Conservation (phyloP, 2,888 invertebrate species). For the Platypus cylindrus region DNA sequence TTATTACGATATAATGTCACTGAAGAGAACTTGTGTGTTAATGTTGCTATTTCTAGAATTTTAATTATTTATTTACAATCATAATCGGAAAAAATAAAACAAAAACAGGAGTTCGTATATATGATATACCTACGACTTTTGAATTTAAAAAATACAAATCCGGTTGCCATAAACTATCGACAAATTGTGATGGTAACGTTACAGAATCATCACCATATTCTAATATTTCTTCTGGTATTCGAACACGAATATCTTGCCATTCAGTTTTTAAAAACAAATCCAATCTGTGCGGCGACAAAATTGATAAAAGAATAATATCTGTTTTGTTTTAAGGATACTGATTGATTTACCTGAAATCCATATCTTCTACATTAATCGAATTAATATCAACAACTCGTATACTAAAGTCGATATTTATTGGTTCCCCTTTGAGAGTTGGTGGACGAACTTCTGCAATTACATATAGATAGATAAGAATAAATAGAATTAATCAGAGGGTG, state of each 20-base stretch:
- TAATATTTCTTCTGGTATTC: conserved; percentile 64
- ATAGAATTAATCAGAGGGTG: too few species aligned
- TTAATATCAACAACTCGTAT: conserved; percentile 78
- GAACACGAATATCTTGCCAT: conserved; percentile 66
- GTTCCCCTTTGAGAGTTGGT: conserved; percentile 56
- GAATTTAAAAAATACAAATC: conserved; percentile 77
- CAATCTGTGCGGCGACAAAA: too few species aligned
- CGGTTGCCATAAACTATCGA: conserved; percentile 78
- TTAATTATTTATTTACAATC: not conserved
- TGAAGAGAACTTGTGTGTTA: conserved; percentile 70
- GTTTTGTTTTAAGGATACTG: too few species aligned
- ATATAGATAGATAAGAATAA: too few species aligned
- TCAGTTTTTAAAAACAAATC: conserved; percentile 75
- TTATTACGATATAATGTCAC: conserved; percentile 69
- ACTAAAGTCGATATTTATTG: conserved; percentile 65
- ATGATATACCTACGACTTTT: conserved; percentile 59
- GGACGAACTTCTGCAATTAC: conserved; percentile 56
- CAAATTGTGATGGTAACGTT: conserved; percentile 65
- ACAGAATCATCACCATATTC: conserved; percentile 71
- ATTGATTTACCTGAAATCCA: conserved; percentile 79
- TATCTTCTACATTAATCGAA: conserved; percentile 77
- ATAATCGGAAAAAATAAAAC: not conserved
- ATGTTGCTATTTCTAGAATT: conserved; percentile 61
- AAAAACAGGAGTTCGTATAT: not conserved
- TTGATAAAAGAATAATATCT: too few species aligned